Percentiles rank a stretch among this genome's conserved stretches.
Evolutionary conservation across 2,113 vertebrate species (phyloP).

Genomic region (Solea solea): DNA sequence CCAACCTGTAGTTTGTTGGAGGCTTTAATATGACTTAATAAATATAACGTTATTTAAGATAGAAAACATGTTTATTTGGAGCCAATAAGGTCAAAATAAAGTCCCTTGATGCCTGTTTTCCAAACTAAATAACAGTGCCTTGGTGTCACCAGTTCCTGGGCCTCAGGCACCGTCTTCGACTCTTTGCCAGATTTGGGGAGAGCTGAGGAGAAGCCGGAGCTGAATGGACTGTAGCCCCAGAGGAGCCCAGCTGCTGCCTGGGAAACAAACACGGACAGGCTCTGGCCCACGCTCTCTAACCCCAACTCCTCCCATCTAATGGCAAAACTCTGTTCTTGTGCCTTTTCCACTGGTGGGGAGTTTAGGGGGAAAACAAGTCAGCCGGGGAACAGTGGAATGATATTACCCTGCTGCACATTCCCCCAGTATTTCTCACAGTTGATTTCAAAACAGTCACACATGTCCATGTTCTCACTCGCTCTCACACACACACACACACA

Average conservation of each 20-base stretch:
- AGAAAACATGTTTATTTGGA: neutral
- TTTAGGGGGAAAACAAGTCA: constrained; percentile 44
- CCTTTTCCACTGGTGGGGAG: constrained; percentile 28
- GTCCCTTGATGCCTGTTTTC: constrained; percentile 18
- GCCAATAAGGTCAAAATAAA: constrained; percentile 3
- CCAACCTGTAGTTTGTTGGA: neutral
- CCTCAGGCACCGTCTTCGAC: constrained; percentile 39
- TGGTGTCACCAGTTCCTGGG: constrained; percentile 27
- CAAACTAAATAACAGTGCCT: constrained; percentile 20
- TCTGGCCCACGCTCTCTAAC: constrained; percentile 60
- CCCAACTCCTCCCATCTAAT: constrained; percentile 53
- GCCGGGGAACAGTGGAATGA: constrained; percentile 26
- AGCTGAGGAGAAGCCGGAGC: constrained; percentile 50
- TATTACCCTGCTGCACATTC: constrained; percentile 54
- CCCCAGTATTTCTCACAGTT: constrained; percentile 56
- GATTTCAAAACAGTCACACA: constrained; percentile 59
- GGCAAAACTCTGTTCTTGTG: constrained; percentile 41
- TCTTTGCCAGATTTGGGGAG: constrained; percentile 25
- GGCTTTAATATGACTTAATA: no score
- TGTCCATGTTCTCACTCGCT: constrained; percentile 54
- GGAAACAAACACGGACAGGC: constrained; percentile 64
- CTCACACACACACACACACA: constrained; percentile 4
- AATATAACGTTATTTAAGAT: constrained; percentile 2
- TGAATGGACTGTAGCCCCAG: constrained; percentile 50
- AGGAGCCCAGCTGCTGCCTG: constrained; percentile 70